Conservation (phyloP, 2,797 vertebrate species). For the Poeciliopsis infans region DNA sequence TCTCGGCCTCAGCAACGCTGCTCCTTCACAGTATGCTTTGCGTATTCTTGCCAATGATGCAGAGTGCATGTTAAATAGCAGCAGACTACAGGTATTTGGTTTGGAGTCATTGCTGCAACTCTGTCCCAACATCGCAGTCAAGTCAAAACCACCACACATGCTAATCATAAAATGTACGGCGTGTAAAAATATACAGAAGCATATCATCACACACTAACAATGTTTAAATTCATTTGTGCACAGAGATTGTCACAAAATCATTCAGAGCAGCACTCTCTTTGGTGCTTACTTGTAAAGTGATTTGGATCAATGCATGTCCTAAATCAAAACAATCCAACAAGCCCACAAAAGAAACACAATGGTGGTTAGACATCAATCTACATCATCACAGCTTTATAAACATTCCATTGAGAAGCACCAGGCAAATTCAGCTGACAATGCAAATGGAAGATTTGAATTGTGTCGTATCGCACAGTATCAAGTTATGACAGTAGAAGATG, state of each 20-base stretch:
- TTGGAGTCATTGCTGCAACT: slow-evolving; percentile 2
- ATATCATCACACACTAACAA: neutral
- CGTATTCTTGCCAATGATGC: slow-evolving; percentile 76
- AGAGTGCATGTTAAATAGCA: slow-evolving; percentile 49
- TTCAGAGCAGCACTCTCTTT: neutral
- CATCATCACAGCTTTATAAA: neutral
- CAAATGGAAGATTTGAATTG: neutral
- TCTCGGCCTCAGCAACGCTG: slow-evolving; percentile 58
- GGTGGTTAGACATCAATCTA: neutral
- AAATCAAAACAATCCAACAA: neutral
- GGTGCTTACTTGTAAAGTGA: neutral
- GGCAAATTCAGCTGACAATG: neutral
- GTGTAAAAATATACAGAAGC: neutral
- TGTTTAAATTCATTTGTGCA: neutral
- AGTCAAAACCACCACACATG: slow-evolving; percentile 1
- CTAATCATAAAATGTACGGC: neutral
- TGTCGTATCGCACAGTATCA: neutral
- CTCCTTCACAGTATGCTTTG: slow-evolving; percentile 78
- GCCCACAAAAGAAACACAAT: neutral
- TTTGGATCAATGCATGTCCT: neutral
- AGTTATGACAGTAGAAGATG: neutral
- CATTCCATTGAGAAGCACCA: neutral
- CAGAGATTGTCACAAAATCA: neutral
- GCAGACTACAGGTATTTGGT: neutral
- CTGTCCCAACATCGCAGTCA: neutral